Conservation (phyloP, 2,797 vertebrate genomes). For the Epinephelus awoara region DNA sequence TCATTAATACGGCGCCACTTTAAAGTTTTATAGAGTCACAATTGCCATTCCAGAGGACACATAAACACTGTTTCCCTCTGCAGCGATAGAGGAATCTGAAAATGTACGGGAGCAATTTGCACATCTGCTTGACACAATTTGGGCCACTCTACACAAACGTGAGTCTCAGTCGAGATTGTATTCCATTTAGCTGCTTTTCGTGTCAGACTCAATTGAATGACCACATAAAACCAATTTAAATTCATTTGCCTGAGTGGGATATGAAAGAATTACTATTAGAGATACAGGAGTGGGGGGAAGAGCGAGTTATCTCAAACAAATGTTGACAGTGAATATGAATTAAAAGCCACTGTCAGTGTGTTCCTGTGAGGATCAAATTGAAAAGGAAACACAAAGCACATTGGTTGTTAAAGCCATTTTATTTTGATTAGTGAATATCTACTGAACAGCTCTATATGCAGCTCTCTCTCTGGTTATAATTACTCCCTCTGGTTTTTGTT, state of each 20-base stretch:
- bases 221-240: conserved; percentile 53
- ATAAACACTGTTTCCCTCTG: conserved; percentile 10
- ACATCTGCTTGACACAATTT: conserved; percentile 55
- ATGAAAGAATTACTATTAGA: conserved; percentile 34
- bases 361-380: neutral
- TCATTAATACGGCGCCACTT: neutral
- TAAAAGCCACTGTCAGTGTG: conserved; percentile 19
- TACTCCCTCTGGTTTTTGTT: conserved; percentile 5
- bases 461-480: conserved; percentile 16
- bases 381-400: conserved; percentile 14
- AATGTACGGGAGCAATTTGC: conserved; percentile 52
- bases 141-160: neutral
- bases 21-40: conserved; percentile 35
- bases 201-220: conserved; percentile 52
- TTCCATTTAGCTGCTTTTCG: conserved; percentile 44
- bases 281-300: neutral
- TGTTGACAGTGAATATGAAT: conserved; percentile 42
- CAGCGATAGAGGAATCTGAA: conserved; percentile 7
- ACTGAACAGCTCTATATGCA: neutral
- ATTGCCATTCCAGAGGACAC: conserved; percentile 32
- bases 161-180: conserved; percentile 27
- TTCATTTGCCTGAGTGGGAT: conserved; percentile 31
- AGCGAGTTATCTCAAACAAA: conserved; percentile 17
- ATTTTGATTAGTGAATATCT: conserved; percentile 26
- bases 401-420: conserved; percentile 21